phyloP scores from a whole-genome alignment of 2,797 vertebrate species.

The Dromococcyx pavoninus region DNA sequence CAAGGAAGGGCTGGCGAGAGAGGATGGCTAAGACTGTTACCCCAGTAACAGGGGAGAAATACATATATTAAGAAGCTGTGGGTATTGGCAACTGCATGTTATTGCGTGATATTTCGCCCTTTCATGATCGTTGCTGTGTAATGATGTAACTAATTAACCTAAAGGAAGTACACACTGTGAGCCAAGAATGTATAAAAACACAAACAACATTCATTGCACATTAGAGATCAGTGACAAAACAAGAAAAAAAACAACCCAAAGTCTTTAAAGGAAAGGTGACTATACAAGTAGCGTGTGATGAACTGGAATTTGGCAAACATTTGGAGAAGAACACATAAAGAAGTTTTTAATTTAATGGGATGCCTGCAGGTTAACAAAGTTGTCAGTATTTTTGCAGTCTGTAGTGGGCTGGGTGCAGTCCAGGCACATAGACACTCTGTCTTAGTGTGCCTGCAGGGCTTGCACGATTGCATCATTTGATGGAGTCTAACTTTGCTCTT shows the following conservation, averaged over 20 bases:
- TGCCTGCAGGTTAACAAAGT: background rate
- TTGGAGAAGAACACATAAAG: background rate
- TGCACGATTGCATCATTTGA: background rate
- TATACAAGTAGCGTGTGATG: background rate
- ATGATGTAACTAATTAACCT: background rate
- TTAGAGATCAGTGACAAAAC: background rate
- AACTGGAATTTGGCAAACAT: background rate
- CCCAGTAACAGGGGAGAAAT: background rate
- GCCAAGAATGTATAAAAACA: background rate
- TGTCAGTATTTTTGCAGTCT: background rate
- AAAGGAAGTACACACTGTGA: background rate
- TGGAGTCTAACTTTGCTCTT: background rate
- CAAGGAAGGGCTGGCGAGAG: background rate
- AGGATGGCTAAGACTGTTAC: background rate
- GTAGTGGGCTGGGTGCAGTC: background rate
- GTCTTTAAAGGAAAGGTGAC: background rate
- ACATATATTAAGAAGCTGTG: background rate
- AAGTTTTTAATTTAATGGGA: background rate
- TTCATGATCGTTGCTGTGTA: background rate
- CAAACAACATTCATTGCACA: background rate
- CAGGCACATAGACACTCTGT: background rate
- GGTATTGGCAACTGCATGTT: background rate
- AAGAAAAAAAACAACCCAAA: accelerated
- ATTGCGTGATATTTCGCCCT: background rate
- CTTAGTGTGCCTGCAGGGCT: background rate